Base-by-base conservation (phyloP, 2,113 vertebrate species). In the Urocynchramus pylzowi region DNA sequence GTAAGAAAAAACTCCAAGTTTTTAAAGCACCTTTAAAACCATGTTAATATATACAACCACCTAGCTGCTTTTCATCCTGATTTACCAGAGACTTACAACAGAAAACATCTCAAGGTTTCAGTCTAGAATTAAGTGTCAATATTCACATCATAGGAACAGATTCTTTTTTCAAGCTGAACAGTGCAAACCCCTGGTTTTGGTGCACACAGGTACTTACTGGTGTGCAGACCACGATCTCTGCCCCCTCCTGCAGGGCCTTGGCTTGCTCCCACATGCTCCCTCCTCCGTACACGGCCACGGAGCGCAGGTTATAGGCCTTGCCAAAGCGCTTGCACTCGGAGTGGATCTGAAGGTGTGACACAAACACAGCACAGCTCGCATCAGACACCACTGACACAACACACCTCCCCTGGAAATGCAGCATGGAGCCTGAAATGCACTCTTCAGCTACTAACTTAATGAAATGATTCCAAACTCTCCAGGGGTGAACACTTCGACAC, bases 211-310 rank as follows among this genome's bases (percentile, higher is more conserved):
- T 86, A 98, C 99, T 99, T 95, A 99, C 99, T 80, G 99, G 99
- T n/a, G 99, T 99, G 97, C 99, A 99, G 60, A 99, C 99, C 41
- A 99, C 99, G 21, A 99, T 99, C 96, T 99, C 99, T n/a, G 99
- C 99, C 30, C 99, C 99, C 87, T 99, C 99, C 97, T 99, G 99
- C 77, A 99, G 98, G 71, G 99, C 99, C 83, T 99, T 99, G 97
- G 99, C 99, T 89, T 99, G 99, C 90, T 99, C 99, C 99, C 99
- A 99, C 99, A 99, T 99, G 97, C 99, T 99, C 69, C 99, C 99
- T 78, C 99, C 99, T 97, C 99, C 99, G 20, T 99, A 99, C 21
- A 99, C 99, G 0, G 99, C 99, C 79, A 99, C 99, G 0, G 99
- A 99, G 54, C 99, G 99, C 97, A 99, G 97, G 37, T 99, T 99